Conservation (phyloP, 2,797 vertebrate genomes). For the Gymnothorax javanicus region DNA sequence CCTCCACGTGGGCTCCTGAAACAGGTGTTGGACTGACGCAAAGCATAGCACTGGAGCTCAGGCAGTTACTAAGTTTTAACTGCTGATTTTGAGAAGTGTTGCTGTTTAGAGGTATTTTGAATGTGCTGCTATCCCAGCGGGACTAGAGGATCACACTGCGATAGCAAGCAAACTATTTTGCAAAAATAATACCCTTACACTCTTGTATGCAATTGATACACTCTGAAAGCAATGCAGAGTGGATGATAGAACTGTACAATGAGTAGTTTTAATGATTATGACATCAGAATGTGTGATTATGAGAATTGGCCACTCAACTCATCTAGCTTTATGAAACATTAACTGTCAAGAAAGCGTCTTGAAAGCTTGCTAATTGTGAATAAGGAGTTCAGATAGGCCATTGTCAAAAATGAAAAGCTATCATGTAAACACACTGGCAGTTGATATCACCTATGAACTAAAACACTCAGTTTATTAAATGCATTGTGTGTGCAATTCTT, state of each 20-base stretch:
- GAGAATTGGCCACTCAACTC: neutral
- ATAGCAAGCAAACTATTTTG: neutral
- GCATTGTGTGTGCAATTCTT: neutral
- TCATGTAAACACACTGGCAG: neutral
- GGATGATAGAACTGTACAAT: neutral
- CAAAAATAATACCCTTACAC: neutral
- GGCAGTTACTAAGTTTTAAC: neutral
- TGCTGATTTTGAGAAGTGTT: neutral
- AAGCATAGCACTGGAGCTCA: neutral
- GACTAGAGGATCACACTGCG: neutral
- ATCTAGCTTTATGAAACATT: neutral
- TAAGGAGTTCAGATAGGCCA: neutral
- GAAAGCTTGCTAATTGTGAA: neutral
- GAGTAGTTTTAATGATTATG: neutral
- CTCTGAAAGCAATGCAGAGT: neutral
- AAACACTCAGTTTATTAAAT: neutral
- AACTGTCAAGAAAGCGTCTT: neutral
- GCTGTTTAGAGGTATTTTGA: neutral
- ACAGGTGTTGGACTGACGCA: conserved; percentile 11
- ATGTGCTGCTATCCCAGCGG: neutral
- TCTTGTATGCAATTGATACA: neutral
- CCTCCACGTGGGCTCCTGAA: neutral
- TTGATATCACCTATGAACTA: neutral
- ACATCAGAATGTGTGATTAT: neutral
- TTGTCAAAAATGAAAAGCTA: neutral